Percentiles rank a stretch among this genome's conserved stretches.
Evolutionary conservation across 2,113 vertebrate genomes (phyloP).

Genomic region (Corapipo altera): DNA sequence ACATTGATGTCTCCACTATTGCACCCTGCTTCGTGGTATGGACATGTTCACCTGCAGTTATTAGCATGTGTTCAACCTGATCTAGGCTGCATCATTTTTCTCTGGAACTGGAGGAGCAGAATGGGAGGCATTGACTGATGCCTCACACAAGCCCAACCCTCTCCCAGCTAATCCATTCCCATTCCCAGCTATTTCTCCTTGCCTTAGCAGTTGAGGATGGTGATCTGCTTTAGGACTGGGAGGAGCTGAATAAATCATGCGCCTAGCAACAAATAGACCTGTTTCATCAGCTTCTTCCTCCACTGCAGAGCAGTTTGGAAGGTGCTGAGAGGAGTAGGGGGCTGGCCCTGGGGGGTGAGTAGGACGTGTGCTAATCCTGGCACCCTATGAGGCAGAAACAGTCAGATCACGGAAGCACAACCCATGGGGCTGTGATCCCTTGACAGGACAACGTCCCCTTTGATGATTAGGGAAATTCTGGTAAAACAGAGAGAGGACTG

Average conservation of each 20-base stretch:
- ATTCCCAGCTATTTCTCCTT: neutral
- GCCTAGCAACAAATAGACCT: neutral
- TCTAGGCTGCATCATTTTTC: neutral
- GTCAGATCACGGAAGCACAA: neutral
- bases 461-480: neutral
- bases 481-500: neutral
- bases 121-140: neutral
- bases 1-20: neutral
- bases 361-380: neutral
- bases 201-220: neutral
- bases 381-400: neutral
- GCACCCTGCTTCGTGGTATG: accelerated
- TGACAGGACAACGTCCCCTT: neutral
- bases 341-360: neutral
- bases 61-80: neutral
- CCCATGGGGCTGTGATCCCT: neutral
- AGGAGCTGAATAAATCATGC: neutral
- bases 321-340: neutral
- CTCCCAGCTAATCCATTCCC: neutral
- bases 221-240: neutral
- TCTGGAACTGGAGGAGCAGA: neutral
- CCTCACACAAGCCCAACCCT: neutral
- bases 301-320: neutral
- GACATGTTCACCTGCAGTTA: neutral
- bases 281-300: neutral